Evolutionary conservation across 2,797 vertebrate species (phyloP), one percentile per base, ranked within the genome.

Genomic region (Furcifer pardalis): DNA sequence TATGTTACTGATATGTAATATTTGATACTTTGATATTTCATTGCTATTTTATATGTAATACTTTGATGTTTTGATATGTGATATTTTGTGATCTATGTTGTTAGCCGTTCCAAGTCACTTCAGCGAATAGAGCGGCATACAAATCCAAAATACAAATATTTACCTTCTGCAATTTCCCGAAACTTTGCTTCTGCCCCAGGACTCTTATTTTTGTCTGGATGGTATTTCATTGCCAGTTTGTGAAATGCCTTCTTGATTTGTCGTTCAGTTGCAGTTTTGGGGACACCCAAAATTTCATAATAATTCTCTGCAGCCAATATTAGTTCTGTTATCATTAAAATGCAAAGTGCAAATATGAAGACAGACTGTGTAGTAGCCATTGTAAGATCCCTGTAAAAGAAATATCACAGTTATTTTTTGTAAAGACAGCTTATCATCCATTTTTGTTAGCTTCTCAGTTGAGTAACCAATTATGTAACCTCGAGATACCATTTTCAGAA

Each of bases 171-270:
- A 91, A 99, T 98, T 94, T 99, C 98, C 91, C 97, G 96, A 94
- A 99, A 99, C 90, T 97, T 98, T 10, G 96, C 95, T 94, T 99
- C 99, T 2, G 98, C 97, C 82, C 97, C 97, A 5, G 98, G 97
- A 88, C 95, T 97, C 95, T 98, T 99, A 93, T 99, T 99, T 93
- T 97, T 97, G 96, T 99, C 98, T 0, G 99, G 99, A 59, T 99
- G 98, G 91, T 98, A 98, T 90, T 98, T 98, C 94, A 99, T 97
- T 60, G 98, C 98, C 88, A 99, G 92, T 77, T 97, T 98, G 73
- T 99, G 98, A 95, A 99, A 99, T 1, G 98, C 97, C 90, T 99
- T 99, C 94, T 99, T 99, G 91, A 99, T 98, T 91, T 99, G 98
- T 25, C 98, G 97, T 40, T 99, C 97, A 7, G 97, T 97, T 44